These are phyloP conservation scores for Agrotis segetum DNA, from an alignment of 2,888 invertebrate genomes.

Conservation along the genomic window DNA sequence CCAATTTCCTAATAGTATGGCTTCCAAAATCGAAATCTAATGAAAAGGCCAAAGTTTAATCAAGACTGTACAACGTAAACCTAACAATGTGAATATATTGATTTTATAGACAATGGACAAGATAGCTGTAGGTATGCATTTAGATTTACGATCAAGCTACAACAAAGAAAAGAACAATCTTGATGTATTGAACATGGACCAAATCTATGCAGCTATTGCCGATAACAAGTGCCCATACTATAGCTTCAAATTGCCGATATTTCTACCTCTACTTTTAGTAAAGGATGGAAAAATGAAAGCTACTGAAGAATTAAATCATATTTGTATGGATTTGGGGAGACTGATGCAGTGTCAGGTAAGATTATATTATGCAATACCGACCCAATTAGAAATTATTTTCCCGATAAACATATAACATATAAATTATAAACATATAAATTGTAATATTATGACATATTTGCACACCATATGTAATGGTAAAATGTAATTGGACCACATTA, in stretches of 20 bases:
- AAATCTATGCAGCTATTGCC: slow-evolving; percentile 5
- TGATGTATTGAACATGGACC: slow-evolving; percentile 20
- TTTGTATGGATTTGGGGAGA: slow-evolving; percentile 29
- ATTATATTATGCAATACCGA: background rate
- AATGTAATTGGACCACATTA: too few species aligned
- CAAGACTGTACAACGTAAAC: background rate
- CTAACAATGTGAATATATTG: background rate
- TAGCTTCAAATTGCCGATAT: slow-evolving; percentile 31
- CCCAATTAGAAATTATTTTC: background rate
- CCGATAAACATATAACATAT: too few species aligned
- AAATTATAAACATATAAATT: too few species aligned
- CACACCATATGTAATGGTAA: too few species aligned
- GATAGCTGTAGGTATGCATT: slow-evolving; percentile 19
- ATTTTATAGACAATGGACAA: slow-evolving; percentile 31
- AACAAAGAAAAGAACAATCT: slow-evolving; percentile 35
- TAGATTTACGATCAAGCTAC: slow-evolving; percentile 28
- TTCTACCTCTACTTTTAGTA: slow-evolving; percentile 27
- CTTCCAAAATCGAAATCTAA: too few species aligned
- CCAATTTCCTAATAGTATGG: too few species aligned
- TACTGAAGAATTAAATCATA: slow-evolving; percentile 30
- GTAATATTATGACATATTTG: too few species aligned
- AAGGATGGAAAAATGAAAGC: slow-evolving; percentile 32
- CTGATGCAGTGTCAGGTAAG: slow-evolving; percentile 37
- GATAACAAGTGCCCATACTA: slow-evolving; percentile 11
- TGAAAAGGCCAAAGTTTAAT: too few species aligned